Percentiles rank a stretch among this genome's conserved stretches.
These are phyloP conservation scores for Neosalanx taihuensis DNA, from an alignment of 2,797 vertebrate genomes.

Conservation along the genomic window DNA sequence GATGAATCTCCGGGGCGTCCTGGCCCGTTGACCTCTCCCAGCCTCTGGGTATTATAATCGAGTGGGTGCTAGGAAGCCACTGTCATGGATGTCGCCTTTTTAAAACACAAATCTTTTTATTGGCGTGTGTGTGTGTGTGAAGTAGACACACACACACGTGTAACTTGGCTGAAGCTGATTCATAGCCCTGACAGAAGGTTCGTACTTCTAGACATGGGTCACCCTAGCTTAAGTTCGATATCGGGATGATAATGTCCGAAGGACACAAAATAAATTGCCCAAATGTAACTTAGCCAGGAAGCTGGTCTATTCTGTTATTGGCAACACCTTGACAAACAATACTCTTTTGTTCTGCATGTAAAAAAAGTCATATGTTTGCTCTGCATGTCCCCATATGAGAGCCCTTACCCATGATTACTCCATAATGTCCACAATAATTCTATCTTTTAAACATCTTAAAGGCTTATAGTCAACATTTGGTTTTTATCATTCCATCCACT, in stretches of 20 bases:
- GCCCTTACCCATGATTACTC: too few relatives aligned
- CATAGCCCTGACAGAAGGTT: not conserved
- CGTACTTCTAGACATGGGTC: not conserved
- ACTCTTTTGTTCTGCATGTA: not conserved
- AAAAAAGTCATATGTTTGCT: not conserved
- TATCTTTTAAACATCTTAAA: not conserved
- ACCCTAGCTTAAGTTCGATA: not conserved
- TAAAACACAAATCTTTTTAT: not conserved
- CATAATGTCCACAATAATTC: not conserved
- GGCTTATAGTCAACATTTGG: not conserved
- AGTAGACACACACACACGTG: constrained; percentile 1
- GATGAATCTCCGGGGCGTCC: constrained; percentile 55
- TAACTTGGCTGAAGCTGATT: not conserved
- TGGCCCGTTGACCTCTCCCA: constrained; percentile 59
- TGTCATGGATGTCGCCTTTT: not conserved
- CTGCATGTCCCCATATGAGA: too few relatives aligned
- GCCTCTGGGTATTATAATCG: constrained; percentile 62
- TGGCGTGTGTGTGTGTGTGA: too few relatives aligned
- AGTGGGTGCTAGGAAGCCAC: constrained; percentile 41
- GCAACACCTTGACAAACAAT: not conserved
- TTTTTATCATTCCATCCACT: not conserved
- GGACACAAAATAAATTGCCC: constrained; percentile 1
- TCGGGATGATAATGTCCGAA: not conserved
- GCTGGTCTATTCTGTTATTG: not conserved
- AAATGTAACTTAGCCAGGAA: not conserved